Conservation (phyloP, 2,888 invertebrate species). For the Odontothrips loti region DNA sequence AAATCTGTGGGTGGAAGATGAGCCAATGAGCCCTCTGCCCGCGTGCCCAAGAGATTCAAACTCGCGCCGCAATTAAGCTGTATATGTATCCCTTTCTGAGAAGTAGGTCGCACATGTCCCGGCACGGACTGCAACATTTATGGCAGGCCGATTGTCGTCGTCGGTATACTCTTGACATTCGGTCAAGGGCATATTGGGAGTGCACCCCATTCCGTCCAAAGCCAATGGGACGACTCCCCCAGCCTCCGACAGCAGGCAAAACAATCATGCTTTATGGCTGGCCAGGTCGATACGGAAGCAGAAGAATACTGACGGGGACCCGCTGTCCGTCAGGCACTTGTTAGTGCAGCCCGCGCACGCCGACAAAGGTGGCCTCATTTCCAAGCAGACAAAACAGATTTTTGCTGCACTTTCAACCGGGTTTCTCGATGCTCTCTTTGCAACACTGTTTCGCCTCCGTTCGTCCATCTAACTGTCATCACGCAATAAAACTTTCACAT, state of each 20-base stretch:
- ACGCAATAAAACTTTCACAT: constrained; percentile 21
- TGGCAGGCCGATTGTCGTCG: too few species aligned
- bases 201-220: too few species aligned
- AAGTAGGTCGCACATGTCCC: too few species aligned
- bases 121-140: too few species aligned
- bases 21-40: too few species aligned
- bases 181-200: too few species aligned
- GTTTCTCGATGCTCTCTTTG: background rate
- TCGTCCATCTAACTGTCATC: background rate
- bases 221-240: background rate
- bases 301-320: background rate
- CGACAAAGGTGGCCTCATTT: background rate
- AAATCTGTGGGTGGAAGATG: too few species aligned
- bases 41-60: too few species aligned
- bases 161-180: too few species aligned
- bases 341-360: background rate
- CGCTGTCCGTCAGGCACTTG: background rate
- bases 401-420: background rate
- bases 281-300: background rate
- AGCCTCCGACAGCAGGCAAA: background rate
- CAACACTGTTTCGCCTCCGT: too few species aligned
- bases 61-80: too few species aligned
- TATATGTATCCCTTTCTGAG: too few species aligned
- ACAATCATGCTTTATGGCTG: background rate
- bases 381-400: background rate